Evolutionary conservation across 2,888 invertebrate species (phyloP), one percentile per base, ranked within the genome.

Genomic region (Perithous albicinctus): DNA sequence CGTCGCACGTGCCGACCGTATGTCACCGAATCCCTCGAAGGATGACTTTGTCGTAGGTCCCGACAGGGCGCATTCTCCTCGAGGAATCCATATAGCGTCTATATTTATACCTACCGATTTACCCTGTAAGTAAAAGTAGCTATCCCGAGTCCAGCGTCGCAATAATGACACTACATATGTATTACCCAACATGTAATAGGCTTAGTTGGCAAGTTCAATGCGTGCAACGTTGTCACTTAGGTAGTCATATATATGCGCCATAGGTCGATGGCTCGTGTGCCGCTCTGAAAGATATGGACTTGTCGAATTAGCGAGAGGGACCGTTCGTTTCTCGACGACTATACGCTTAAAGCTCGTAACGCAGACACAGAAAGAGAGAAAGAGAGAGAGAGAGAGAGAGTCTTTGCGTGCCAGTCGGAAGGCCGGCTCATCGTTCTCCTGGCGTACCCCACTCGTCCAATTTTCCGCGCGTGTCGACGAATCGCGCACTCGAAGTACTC

Each of bases 1-100:
- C 35, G 51, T 72, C 70, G 88, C 89, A 89, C 89, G 89, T 89
- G 89, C 87, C 88, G 84, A 86, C 88, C 89, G 88, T 84, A 89
- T 89, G 89, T 87, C 87, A 82, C 85, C 84, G 51, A 84, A 85
- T 75, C 85, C 80, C 79, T 74, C 51, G 66, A 69, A 73, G 38
- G 26, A 81, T 70, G 56, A 76, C 70, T 81, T 77, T 77, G 78
- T 78, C 80, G 73, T 78, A 81, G 81, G 77, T 74, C 74, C 41
- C 77, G 69, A 59, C 63, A 8, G 23, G 56, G 15, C 59, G 35
- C 15, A 15, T 32, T 51, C 59, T 59, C 32, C 18, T 18, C 4
- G 59, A 32, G 59, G 18, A 35, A 59, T 59, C 35, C 18, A 32
- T 59, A 59, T 26, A 29, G 15, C 18, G 59, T 8, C 32, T 32